phyloP scores from a whole-genome alignment of 2,888 invertebrate genomes.

The Rhamnusium bicolor region DNA sequence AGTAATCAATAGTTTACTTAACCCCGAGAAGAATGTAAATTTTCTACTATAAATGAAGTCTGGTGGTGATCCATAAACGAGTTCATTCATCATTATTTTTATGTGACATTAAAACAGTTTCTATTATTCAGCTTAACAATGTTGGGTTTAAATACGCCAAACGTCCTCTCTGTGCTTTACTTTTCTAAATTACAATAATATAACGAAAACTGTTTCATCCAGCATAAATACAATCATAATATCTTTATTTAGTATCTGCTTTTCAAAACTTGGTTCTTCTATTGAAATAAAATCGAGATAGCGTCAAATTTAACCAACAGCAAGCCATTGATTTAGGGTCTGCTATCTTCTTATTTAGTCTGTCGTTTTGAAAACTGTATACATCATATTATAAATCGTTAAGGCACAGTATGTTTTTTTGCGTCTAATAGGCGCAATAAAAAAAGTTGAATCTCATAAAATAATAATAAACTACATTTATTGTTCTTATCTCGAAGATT shows the following conservation, averaged over 20 bases:
- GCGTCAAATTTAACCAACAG: not conserved
- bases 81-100: no score
- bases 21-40: no score
- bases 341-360: not conserved
- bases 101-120: no score
- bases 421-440: not conserved
- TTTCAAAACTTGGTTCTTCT: not conserved
- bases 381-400: not conserved
- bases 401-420: not conserved
- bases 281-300: not conserved
- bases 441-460: not conserved
- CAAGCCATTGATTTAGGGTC: not conserved
- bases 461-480: not conserved
- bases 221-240: not conserved
- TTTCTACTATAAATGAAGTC: no score
- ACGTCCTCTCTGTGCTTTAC: not conserved
- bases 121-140: not conserved
- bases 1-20: no score
- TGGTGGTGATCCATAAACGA: no score
- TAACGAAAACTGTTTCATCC: not conserved
- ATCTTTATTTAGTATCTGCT: not conserved
- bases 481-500: not conserved
- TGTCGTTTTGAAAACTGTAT: not conserved
- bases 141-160: not conserved
- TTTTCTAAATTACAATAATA: not conserved